These are phyloP conservation scores for Tenebrio molitor DNA, from an alignment of 1,140 invertebrate species.

Conservation along the genomic window DNA sequence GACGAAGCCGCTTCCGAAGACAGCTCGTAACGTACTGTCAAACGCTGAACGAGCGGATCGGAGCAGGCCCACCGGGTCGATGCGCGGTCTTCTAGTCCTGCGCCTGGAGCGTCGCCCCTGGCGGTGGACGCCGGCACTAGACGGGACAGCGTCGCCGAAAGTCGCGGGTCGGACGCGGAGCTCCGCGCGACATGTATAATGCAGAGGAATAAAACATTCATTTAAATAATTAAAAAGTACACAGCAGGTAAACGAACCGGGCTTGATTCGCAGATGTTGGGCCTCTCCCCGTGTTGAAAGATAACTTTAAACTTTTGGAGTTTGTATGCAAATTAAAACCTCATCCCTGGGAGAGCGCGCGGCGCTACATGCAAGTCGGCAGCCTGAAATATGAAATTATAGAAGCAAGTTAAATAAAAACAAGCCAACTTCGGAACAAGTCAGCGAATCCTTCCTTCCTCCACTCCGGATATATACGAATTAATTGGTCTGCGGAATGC, in stretches of 20 bases:
- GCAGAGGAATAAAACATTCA: slow-evolving; percentile 62
- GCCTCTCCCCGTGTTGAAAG: slow-evolving; percentile 48
- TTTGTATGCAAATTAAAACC: slow-evolving; percentile 63
- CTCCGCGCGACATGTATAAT: slow-evolving; percentile 58
- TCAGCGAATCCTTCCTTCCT: slow-evolving; percentile 20
- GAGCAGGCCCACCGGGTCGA: slow-evolving; percentile 60
- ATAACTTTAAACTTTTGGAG: slow-evolving; percentile 59
- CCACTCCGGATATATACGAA: slow-evolving; percentile 28
- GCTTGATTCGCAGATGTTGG: slow-evolving; percentile 57
- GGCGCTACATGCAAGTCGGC: slow-evolving; percentile 52
- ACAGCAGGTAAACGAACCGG: slow-evolving; percentile 62
- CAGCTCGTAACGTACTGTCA: slow-evolving; percentile 50
- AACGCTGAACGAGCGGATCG: slow-evolving; percentile 41
- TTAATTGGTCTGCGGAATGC: slow-evolving; percentile 48
- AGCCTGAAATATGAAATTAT: slow-evolving; percentile 56
- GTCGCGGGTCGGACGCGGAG: slow-evolving; percentile 29
- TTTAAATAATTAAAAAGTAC: slow-evolving; percentile 65
- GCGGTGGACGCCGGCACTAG: slow-evolving; percentile 49
- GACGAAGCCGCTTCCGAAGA: slow-evolving; percentile 39
- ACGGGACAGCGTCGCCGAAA: slow-evolving; percentile 36
- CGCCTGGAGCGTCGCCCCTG: slow-evolving; percentile 55
- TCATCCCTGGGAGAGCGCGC: slow-evolving; percentile 42
- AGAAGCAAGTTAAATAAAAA: slow-evolving; percentile 55
- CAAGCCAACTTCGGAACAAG: slow-evolving; percentile 50
- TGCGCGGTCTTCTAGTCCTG: slow-evolving; percentile 59